phyloP scores from a whole-genome alignment of 2,888 invertebrate species.

The Eristalis intricaria region DNA sequence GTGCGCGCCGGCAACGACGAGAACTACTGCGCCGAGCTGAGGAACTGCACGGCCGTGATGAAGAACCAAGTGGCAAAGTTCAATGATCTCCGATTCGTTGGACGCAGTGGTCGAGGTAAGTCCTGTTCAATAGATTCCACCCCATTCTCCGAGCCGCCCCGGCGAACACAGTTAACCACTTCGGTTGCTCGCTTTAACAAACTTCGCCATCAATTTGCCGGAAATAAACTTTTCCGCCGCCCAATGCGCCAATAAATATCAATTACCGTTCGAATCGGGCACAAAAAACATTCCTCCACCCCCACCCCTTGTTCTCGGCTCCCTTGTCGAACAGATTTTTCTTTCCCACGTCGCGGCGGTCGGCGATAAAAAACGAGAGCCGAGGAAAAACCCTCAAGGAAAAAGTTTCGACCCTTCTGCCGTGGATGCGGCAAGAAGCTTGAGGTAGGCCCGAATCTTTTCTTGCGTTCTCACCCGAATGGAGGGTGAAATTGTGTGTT shows the following conservation, averaged over 20 bases:
- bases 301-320: slow-evolving; percentile 3
- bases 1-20: slow-evolving; percentile 99
- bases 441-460: slow-evolving; percentile 56
- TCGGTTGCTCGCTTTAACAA: slow-evolving; percentile 62
- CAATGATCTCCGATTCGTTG: slow-evolving; percentile 99
- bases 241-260: slow-evolving; percentile 66
- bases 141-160: background rate
- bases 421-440: slow-evolving; percentile 40
- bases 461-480: slow-evolving; percentile 11
- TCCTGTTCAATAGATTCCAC: slow-evolving; percentile 68
- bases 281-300: slow-evolving; percentile 9
- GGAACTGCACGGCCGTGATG: slow-evolving; percentile 98
- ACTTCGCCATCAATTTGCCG: slow-evolving; percentile 65
- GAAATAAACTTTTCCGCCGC: slow-evolving; percentile 68
- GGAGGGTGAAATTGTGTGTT: slow-evolving; percentile 47
- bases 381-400: slow-evolving; percentile 3
- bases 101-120: slow-evolving; percentile 99
- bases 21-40: slow-evolving; percentile 96
- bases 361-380: background rate
- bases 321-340: slow-evolving; percentile 55
- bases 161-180: slow-evolving; percentile 71
- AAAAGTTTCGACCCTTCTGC: slow-evolving; percentile 51
- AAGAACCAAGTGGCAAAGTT: slow-evolving; percentile 99
- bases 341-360: slow-evolving; percentile 55
- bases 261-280: slow-evolving; percentile 39